phyloP scores from a whole-genome alignment of 1,140 invertebrate species.

The Drosophila micromelanica region DNA sequence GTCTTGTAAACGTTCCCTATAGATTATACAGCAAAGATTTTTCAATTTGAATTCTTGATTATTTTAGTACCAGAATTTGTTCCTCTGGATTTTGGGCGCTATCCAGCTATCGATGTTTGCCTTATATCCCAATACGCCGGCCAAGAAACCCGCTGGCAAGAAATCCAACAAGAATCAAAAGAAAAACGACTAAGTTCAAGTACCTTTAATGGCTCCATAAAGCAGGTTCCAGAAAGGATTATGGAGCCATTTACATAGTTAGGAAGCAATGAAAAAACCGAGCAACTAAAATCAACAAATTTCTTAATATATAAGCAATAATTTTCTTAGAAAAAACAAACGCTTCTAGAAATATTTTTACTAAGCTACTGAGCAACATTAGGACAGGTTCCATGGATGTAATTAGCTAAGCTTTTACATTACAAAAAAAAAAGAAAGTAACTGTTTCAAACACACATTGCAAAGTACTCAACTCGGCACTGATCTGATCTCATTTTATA shows the following conservation, averaged over 20 bases:
- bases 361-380: slow-evolving; percentile 10
- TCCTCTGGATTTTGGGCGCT: slow-evolving; percentile 86
- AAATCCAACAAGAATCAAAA: slow-evolving; percentile 60
- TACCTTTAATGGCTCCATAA: slow-evolving; percentile 28
- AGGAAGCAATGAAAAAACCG: slow-evolving; percentile 1
- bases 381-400: slow-evolving; percentile 2
- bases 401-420: slow-evolving; percentile 32
- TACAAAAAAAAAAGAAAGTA: neutral
- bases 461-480: neutral
- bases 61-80: slow-evolving; percentile 89
- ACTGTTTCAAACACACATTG: slow-evolving; percentile 14
- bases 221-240: neutral
- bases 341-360: slow-evolving; percentile 19
- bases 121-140: slow-evolving; percentile 86
- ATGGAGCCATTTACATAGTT: slow-evolving; percentile 14
- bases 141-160: slow-evolving; percentile 84
- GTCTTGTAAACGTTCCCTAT: slow-evolving; percentile 64
- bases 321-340: slow-evolving; percentile 27
- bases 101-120: slow-evolving; percentile 88
- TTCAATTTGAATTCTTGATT: slow-evolving; percentile 4
- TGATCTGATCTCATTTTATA: slow-evolving; percentile 1
- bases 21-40: neutral
- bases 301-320: slow-evolving; percentile 17
- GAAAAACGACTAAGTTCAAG: slow-evolving; percentile 31
- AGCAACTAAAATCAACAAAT: slow-evolving; percentile 11